Evolutionary conservation across 1,140 invertebrate genomes (phyloP).

Genomic region (fruit fly (Drosophila melanogaster)): DNA sequence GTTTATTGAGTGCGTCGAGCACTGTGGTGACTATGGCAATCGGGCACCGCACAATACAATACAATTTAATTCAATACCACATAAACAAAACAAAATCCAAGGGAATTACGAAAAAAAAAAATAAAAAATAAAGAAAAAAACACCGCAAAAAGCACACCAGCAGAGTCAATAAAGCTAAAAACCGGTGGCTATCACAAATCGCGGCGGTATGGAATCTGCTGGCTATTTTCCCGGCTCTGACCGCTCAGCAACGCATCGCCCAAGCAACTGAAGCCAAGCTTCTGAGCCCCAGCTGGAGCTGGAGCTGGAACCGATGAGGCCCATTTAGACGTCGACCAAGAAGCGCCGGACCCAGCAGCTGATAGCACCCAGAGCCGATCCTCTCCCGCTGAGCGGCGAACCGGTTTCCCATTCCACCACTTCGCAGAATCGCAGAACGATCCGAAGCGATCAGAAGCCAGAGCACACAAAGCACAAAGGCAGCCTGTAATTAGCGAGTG

Average conservation of each 20-base stretch:
- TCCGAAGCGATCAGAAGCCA: constrained; percentile 1
- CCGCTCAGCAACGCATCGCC: constrained; percentile 37
- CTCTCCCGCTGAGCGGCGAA: constrained; percentile 9
- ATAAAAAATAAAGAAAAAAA: neutral
- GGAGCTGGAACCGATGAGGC: neutral
- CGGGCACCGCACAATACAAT: neutral
- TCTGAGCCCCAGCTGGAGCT: constrained; percentile 2
- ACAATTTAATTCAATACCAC: neutral
- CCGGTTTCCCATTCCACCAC: constrained; percentile 26
- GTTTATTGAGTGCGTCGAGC: constrained; percentile 17
- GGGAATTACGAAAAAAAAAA: constrained; percentile 2
- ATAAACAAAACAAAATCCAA: constrained; percentile 8
- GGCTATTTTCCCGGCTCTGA: constrained; percentile 8
- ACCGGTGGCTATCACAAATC: constrained; percentile 34
- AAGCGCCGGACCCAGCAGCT: constrained; percentile 26
- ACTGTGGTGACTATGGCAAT: neutral
- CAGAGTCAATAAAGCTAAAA: constrained; percentile 13
- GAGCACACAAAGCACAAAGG: constrained; percentile 10
- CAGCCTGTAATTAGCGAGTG: constrained; percentile 29
- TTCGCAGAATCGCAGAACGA: constrained; percentile 7
- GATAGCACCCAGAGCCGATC: constrained; percentile 18
- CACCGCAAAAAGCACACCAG: constrained; percentile 8
- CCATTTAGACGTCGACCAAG: constrained; percentile 8
- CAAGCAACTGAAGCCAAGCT: constrained; percentile 26
- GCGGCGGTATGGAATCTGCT: constrained; percentile 3